A percentile compares a stretch with the other conserved stretches of the same genome.
phyloP scores from a whole-genome alignment of 2,797 vertebrate species.

The Sphaeramia orbicularis region DNA sequence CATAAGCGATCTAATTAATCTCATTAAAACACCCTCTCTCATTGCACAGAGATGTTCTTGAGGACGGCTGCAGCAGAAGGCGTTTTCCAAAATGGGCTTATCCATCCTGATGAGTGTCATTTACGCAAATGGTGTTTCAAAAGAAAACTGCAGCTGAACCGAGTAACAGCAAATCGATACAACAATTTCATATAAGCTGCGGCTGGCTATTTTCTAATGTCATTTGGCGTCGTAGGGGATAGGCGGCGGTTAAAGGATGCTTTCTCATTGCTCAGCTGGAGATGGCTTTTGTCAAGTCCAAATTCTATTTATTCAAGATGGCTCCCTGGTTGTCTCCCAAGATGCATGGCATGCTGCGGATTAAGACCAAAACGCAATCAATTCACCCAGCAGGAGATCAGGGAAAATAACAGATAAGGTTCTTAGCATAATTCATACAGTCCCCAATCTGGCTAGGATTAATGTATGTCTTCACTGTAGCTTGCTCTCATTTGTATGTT shows the following conservation, averaged over 20 bases:
- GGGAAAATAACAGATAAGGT: constrained; percentile 78
- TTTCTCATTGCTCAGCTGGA: constrained; percentile 81
- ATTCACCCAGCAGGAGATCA: constrained; percentile 78
- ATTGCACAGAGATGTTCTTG: constrained; percentile 36
- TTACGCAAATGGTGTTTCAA: constrained; percentile 45
- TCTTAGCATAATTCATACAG: constrained; percentile 83
- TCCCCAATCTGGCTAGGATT: constrained; percentile 81
- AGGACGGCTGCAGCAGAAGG: constrained; percentile 43
- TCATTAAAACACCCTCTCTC: constrained; percentile 71
- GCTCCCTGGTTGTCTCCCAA: constrained; percentile 76
- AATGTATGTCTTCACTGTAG: constrained; percentile 69
- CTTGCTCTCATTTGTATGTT: constrained; percentile 62
- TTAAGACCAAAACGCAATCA: constrained; percentile 86
- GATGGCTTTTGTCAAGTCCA: constrained; percentile 79
- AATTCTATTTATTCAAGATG: constrained; percentile 84
- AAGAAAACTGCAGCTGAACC: constrained; percentile 47
- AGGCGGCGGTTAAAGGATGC: constrained; percentile 65
- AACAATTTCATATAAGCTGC: constrained; percentile 43
- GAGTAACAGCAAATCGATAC: constrained; percentile 49
- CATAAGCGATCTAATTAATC: constrained; percentile 80
- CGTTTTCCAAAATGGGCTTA: constrained; percentile 56
- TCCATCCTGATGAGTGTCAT: constrained; percentile 71
- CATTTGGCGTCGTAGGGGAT: constrained; percentile 50
- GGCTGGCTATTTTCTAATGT: constrained; percentile 66
- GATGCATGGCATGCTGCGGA: constrained; percentile 79